Base-by-base conservation (phyloP, 92 coral and sea anemone species). In the Palythoa caribaeorum region DNA sequence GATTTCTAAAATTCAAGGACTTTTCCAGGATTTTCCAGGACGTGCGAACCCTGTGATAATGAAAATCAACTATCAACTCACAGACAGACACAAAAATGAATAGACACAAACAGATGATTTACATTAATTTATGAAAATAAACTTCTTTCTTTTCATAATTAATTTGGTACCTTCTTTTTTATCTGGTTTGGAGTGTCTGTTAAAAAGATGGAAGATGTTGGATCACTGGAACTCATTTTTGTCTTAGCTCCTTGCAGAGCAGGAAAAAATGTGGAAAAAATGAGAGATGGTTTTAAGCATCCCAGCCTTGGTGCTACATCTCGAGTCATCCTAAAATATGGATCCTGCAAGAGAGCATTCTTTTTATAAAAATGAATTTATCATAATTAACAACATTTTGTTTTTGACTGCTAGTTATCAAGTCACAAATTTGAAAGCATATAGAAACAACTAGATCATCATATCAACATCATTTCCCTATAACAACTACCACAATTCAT, bases 191-290 rank as follows among this genome's bases (percentile, higher is more conserved):
- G 96, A 66, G 99, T 94, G 85, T 97, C 99, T 37, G 99, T 95
- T 17, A 97, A 89, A 87, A 97, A 97, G 79, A 97, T 95, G 13
- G 99, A 97, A 6, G 99, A 95, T 15, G 93, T 95, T 5, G 99
- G 99, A 68, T 97, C 99, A 84, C 99, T 97, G 35, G 99, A 92
- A 70, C 99, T 97, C 99, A 97, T 97, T 89, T 97, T 97, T 55
- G 99, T 97, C 89, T 97, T 97, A 21, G 99, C 99, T 69, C 99
- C 99, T 94, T 97, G 99, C 35, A 97, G 92, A 38, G 99, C 99
- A 47, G 99, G 99, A 75, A 97, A 97, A 95, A 97, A 97, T 12
- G 99, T 95, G 19, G 99, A 97, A 79, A 95, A 94, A 70, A 97
- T 94, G 48, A 97, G 92, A 38, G 99, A 97, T 15, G 99, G 99